Conservation (phyloP, 1,140 invertebrate species). For the Aphis gossypii region DNA sequence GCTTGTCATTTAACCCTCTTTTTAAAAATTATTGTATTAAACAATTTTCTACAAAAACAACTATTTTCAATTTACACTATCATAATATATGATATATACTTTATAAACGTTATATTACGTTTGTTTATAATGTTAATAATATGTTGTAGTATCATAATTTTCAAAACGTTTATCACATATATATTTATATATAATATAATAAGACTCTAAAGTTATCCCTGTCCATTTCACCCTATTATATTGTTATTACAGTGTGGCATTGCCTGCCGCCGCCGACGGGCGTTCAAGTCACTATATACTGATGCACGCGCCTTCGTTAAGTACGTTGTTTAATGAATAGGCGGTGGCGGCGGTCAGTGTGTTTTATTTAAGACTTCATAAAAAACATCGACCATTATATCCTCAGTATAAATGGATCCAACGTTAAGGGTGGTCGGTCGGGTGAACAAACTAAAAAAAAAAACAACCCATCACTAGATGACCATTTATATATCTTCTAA, state of each 20-base stretch:
- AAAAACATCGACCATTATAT: conserved; percentile 48
- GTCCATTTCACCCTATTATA: background rate
- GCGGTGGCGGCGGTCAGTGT: conserved; percentile 15
- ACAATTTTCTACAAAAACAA: background rate
- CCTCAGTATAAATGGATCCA: conserved; percentile 21
- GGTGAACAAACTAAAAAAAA: conserved; percentile 52
- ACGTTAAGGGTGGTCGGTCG: conserved; percentile 53
- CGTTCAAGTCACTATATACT: conserved; percentile 46
- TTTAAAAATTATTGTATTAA: background rate
- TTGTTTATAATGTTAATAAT: background rate
- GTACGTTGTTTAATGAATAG: conserved; percentile 54
- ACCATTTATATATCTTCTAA: conserved; percentile 57
- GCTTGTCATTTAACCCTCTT: background rate
- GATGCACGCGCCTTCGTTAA: conserved; percentile 49
- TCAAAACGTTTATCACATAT: background rate
- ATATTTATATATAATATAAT: background rate
- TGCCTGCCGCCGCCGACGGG: conserved; percentile 4
- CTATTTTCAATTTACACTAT: background rate
- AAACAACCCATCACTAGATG: conserved; percentile 47
- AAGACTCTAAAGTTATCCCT: background rate
- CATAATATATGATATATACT: background rate
- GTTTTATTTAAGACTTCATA: conserved; percentile 45
- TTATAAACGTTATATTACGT: background rate
- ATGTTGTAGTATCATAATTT: conserved; percentile 23
- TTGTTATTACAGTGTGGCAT: background rate